Base-by-base conservation (phyloP, 1,140 invertebrate species). In the Drosophila pseudoobscura region DNA sequence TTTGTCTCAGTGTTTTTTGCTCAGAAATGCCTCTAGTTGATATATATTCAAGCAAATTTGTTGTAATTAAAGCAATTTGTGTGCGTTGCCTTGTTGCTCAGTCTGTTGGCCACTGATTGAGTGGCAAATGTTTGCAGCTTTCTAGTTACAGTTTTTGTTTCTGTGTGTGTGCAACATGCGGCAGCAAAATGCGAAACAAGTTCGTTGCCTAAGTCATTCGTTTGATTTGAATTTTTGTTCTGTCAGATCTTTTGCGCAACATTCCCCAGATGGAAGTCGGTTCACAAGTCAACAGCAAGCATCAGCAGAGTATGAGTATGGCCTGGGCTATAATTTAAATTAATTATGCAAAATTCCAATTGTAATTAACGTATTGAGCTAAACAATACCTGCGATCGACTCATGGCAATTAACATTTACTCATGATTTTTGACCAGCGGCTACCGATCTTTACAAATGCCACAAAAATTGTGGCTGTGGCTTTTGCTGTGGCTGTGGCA, bases 21-120 rank as follows among this genome's bases (percentile, higher is more conserved):
- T 44, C 15, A 35, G 17, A 51, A 73, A 61, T 61, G 55, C 54
- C 66, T 69, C 72, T 60, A 87, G 64, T 78, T 80, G 78, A 85
- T 87, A 78, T 49, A 78, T 78, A 69, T 65, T 88, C 68, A 79
- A 76, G 71, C 73, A 87, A 89, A 87, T 87, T 89, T 87, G 74
- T 89, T 87, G 84, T 74, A 83, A 87, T 87, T 87, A 88, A 87
- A 88, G 78, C 75, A 88, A 88, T 87, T 87, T 87, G 85, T 83
- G 83, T 87, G 82, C 83, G 82, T 87, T 85, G 83, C 58, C 22
- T 54, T 54, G 72, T 15, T 47, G 58, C 43, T 60, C 60, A 75
- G 55, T 71, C 50, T 85, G 60, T 49, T 74, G 58, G 39, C 57
- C 51, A 51, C 77, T 87, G 82, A 87, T 87, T 87, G 78, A 88